phyloP scores from a whole-genome alignment of 2,888 invertebrate genomes.

The Therioaphis trifolii region DNA sequence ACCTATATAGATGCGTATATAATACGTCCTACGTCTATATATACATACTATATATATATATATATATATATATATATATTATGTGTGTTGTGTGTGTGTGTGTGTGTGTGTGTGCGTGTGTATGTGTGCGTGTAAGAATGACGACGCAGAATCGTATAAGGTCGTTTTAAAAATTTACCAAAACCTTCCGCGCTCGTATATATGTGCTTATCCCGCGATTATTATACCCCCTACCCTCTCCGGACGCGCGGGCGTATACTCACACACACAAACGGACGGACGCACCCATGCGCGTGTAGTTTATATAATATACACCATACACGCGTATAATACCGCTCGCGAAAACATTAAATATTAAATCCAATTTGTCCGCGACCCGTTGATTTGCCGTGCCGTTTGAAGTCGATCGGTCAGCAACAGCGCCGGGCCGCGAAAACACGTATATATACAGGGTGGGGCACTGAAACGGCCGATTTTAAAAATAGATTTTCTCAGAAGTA shows the following conservation, averaged over 20 bases:
- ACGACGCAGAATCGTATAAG: conserved; percentile 3
- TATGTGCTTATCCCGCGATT: not conserved
- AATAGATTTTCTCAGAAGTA: no score
- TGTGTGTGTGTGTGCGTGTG: no score
- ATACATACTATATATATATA: not conserved
- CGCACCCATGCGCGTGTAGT: not conserved
- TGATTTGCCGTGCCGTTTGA: not conserved
- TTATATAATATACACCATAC: not conserved
- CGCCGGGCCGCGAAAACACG: no score
- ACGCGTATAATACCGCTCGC: not conserved
- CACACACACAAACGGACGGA: no score
- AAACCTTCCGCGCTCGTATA: not conserved
- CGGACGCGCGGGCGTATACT: no score
- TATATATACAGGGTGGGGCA: no score
- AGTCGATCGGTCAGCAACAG: conserved; percentile 18
- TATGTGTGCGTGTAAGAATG: not conserved
- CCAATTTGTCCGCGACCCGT: conserved; percentile 38
- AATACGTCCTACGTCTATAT: no score
- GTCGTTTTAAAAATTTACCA: conserved; percentile 18
- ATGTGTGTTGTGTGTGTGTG: no score
- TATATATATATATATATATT: not conserved
- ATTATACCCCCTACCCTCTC: not conserved
- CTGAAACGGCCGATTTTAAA: no score
- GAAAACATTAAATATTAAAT: conserved; percentile 51
- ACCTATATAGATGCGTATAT: no score